Conservation (phyloP, 2,797 vertebrate genomes). For the Schizopygopsis pylzovi region DNA sequence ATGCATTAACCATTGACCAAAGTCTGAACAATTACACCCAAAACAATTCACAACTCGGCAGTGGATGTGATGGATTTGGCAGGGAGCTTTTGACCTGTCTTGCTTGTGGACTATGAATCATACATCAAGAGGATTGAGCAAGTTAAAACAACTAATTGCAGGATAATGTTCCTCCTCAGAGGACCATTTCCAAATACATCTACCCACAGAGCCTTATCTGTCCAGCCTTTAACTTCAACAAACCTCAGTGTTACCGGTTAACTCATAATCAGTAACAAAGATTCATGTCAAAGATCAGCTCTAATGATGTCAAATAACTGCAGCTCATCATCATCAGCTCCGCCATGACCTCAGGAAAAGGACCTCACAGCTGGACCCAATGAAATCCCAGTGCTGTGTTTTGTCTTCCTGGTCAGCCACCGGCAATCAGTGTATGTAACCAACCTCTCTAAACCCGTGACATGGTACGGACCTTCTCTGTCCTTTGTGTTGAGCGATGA, state of each 20-base stretch:
- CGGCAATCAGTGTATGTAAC: background rate
- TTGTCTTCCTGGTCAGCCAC: background rate
- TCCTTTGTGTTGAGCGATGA: background rate
- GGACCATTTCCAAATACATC: slow-evolving; percentile 14
- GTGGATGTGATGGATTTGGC: slow-evolving; percentile 29
- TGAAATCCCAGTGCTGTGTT: background rate
- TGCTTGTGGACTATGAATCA: slow-evolving; percentile 50
- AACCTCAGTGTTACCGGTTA: background rate
- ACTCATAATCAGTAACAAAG: slow-evolving; percentile 29
- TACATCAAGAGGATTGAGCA: slow-evolving; percentile 43
- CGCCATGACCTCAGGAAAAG: slow-evolving; percentile 17
- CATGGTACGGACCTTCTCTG: background rate
- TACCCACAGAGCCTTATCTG: slow-evolving; percentile 13
- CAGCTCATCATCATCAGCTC: background rate
- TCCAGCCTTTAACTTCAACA: slow-evolving; percentile 14
- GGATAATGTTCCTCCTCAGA: slow-evolving; percentile 13
- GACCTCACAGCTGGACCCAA: slow-evolving; percentile 8
- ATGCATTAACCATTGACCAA: slow-evolving; percentile 48
- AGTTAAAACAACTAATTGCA: slow-evolving; percentile 52
- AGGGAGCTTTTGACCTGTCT: slow-evolving; percentile 9
- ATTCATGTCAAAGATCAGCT: background rate
- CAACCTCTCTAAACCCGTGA: background rate
- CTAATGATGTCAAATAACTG: slow-evolving; percentile 20
- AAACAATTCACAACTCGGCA: slow-evolving; percentile 31
- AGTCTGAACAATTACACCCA: slow-evolving; percentile 32